Percentiles rank a stretch among this genome's conserved stretches.
phyloP scores from a whole-genome alignment of 2,797 vertebrate species.

The Mallotus villosus region DNA sequence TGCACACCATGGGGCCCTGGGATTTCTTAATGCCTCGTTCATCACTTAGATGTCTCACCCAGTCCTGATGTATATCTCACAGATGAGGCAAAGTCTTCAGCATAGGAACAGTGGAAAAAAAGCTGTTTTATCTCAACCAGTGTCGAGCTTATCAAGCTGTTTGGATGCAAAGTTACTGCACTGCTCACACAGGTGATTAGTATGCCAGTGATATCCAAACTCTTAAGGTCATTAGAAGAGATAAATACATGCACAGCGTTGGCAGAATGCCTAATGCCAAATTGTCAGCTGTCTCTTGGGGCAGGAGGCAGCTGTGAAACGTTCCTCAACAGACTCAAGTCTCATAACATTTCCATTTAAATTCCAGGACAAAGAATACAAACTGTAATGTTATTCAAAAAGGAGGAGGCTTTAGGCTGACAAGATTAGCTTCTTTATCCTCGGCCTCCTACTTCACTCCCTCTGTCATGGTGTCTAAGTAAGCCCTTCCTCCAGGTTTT shows the following conservation, averaged over 20 bases:
- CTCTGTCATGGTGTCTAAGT: conserved; percentile 63
- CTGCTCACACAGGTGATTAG: conserved; percentile 61
- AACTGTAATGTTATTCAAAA: conserved; percentile 64
- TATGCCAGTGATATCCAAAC: conserved; percentile 67
- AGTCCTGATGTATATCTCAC: background rate
- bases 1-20: background rate
- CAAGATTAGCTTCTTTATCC: conserved; percentile 74
- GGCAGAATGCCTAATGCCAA: conserved; percentile 66
- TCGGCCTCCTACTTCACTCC: conserved; percentile 66
- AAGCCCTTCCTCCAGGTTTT: conserved; percentile 61
- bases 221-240: conserved; percentile 75
- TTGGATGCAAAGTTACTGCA: conserved; percentile 61
- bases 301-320: conserved; percentile 64
- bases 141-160: conserved; percentile 38
- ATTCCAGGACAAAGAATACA: conserved; percentile 67
- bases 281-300: conserved; percentile 66
- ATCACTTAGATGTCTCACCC: background rate
- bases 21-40: background rate
- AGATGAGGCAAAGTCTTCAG: conserved; percentile 18
- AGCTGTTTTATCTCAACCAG: conserved; percentile 33
- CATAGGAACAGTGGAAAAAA: conserved; percentile 16
- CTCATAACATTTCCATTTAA: conserved; percentile 70
- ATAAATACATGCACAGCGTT: conserved; percentile 71
- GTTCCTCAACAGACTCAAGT: conserved; percentile 62
- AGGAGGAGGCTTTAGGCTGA: conserved; percentile 66